Percentiles rank a stretch among this genome's conserved stretches.
Evolutionary conservation across 2,888 invertebrate genomes (phyloP).

Genomic region (Acanthacorydalis orientalis): DNA sequence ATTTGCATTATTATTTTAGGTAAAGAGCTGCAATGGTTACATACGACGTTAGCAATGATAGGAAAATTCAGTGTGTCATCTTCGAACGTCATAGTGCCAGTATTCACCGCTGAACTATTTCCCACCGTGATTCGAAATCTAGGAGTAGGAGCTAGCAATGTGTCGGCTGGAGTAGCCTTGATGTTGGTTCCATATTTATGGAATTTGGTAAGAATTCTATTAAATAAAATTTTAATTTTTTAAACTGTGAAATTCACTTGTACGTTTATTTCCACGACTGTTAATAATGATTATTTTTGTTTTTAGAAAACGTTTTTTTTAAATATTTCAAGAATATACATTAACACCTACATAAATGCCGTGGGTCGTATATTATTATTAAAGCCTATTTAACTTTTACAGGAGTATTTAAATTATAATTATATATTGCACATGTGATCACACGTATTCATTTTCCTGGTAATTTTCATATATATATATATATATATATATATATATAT

Average conservation of each 20-base stretch:
- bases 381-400: no score
- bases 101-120: constrained; percentile 63
- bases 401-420: no score
- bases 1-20: neutral
- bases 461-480: neutral
- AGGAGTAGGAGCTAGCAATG: constrained; percentile 59
- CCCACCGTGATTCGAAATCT: constrained; percentile 66
- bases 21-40: constrained; percentile 40
- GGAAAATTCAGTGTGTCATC: constrained; percentile 67
- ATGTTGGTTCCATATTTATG: constrained; percentile 65
- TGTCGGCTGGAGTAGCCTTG: constrained; percentile 57
- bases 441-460: no score
- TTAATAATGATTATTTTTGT: no score
- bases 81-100: constrained; percentile 62
- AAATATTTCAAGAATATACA: no score
- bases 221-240: neutral
- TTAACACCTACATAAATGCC: no score
- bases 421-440: no score
- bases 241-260: neutral
- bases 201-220: constrained; percentile 41
- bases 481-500: no score
- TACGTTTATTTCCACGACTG: no score
- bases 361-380: no score
- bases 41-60: constrained; percentile 58
- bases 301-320: no score